A percentile compares a stretch with the other conserved stretches of the same genome.
phyloP scores from a whole-genome alignment of 2,797 vertebrate species.

The Ctenopoma multispine region DNA sequence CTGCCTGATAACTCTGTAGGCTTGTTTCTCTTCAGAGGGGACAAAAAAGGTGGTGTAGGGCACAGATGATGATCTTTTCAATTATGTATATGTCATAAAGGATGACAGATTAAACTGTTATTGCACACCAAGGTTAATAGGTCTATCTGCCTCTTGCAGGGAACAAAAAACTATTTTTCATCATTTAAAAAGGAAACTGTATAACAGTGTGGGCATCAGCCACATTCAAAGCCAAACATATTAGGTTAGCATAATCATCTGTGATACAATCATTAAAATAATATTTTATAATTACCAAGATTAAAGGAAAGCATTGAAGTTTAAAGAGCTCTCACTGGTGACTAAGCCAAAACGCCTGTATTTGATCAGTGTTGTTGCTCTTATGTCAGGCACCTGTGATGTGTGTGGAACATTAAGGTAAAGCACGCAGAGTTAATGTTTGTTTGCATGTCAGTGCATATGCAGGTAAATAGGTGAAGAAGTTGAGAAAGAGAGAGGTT shows the following conservation, averaged over 20 bases:
- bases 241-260: slow-evolving; percentile 19
- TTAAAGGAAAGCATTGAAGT: slow-evolving; percentile 14
- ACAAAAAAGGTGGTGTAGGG: slow-evolving; percentile 35
- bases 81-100: slow-evolving; percentile 63
- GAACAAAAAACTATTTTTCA: slow-evolving; percentile 19
- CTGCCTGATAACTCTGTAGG: slow-evolving; percentile 22
- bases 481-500: slow-evolving; percentile 18
- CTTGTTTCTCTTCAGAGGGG: slow-evolving; percentile 44
- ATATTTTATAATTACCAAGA: slow-evolving; percentile 9
- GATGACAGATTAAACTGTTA: slow-evolving; percentile 40
- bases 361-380: slow-evolving; percentile 3
- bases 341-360: not conserved
- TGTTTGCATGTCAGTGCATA: slow-evolving; percentile 5
- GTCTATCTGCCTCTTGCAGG: slow-evolving; percentile 17
- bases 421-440: not conserved
- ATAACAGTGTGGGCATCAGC: not conserved
- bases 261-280: not conserved
- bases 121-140: slow-evolving; percentile 38
- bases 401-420: not conserved
- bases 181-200: not conserved
- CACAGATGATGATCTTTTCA: slow-evolving; percentile 62
- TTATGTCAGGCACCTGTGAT: slow-evolving; percentile 10
- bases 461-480: slow-evolving; percentile 16
- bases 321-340: slow-evolving; percentile 13
- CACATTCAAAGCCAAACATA: slow-evolving; percentile 9